A percentile compares a stretch with the other conserved stretches of the same genome.
Evolutionary conservation across 2,888 invertebrate species (phyloP).

Genomic region (Spisula solida): DNA sequence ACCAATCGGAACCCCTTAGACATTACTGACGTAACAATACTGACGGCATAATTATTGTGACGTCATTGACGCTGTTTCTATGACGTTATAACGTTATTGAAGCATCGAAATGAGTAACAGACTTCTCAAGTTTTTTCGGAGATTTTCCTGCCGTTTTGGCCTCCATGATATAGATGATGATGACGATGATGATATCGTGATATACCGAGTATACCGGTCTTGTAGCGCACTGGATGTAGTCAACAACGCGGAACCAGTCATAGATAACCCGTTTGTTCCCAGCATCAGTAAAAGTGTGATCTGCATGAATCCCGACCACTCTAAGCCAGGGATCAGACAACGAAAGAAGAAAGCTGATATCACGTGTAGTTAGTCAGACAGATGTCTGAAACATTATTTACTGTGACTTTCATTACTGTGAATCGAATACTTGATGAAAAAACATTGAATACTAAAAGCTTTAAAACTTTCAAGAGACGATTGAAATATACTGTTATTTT

Average conservation of each 20-base stretch:
- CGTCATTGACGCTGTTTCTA: background rate
- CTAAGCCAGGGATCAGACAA: background rate
- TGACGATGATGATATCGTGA: background rate
- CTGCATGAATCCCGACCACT: background rate
- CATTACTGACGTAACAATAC: no score
- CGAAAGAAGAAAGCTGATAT: slow-evolving; percentile 3
- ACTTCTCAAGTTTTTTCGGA: background rate
- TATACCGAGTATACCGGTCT: background rate
- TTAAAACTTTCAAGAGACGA: no score
- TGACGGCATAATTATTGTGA: background rate
- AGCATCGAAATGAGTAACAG: background rate
- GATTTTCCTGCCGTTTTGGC: background rate
- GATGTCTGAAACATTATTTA: background rate
- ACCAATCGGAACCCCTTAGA: no score
- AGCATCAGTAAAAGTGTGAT: background rate
- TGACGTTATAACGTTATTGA: slow-evolving; percentile 2
- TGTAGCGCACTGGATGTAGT: background rate
- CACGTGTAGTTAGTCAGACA: background rate
- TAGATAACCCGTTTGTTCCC: background rate
- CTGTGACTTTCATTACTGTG: background rate
- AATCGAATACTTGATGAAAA: no score
- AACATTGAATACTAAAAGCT: no score
- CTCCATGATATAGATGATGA: background rate
- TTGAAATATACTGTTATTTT: no score
- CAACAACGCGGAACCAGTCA: background rate